A percentile compares a stretch with the other conserved stretches of the same genome.
These are phyloP conservation scores for Dryomyza anilis DNA, from an alignment of 2,888 invertebrate genomes.

Conservation along the genomic window DNA sequence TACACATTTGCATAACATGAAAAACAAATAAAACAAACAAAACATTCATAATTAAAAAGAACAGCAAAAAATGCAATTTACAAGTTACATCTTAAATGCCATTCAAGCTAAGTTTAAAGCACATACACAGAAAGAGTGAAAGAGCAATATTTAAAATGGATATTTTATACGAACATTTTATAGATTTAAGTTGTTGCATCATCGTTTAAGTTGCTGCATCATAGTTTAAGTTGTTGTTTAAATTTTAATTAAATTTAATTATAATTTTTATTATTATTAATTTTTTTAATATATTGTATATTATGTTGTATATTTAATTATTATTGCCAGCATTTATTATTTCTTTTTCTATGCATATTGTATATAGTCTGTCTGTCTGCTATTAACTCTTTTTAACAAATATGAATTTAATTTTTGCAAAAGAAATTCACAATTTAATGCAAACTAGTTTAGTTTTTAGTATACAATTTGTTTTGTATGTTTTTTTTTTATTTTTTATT, in stretches of 20 bases:
- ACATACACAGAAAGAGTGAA: too few species aligned
- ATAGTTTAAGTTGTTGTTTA: neutral
- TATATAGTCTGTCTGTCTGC: conserved; percentile 38
- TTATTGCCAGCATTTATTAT: conserved; percentile 35
- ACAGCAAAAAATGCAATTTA: neutral
- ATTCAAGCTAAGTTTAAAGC: neutral
- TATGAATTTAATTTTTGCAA: neutral
- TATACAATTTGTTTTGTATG: neutral
- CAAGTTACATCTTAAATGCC: neutral
- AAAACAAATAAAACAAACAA: too few species aligned
- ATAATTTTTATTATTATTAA: conserved; percentile 5
- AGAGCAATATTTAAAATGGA: too few species aligned
- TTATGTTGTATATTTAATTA: conserved; percentile 2
- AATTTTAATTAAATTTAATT: conserved; percentile 3
- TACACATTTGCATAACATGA: too few species aligned
- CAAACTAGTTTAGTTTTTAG: neutral
- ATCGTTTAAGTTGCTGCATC: neutral
- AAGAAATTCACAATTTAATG: neutral
- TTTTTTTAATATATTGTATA: too few species aligned
- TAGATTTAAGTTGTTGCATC: too few species aligned
- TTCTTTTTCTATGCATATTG: conserved; percentile 29
- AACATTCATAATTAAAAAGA: neutral
- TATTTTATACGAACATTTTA: neutral
- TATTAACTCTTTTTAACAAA: neutral
- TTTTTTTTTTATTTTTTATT: too few species aligned